These are phyloP conservation scores for Arctopsyche grandis DNA, from an alignment of 1,140 invertebrate genomes.

Conservation along the genomic window DNA sequence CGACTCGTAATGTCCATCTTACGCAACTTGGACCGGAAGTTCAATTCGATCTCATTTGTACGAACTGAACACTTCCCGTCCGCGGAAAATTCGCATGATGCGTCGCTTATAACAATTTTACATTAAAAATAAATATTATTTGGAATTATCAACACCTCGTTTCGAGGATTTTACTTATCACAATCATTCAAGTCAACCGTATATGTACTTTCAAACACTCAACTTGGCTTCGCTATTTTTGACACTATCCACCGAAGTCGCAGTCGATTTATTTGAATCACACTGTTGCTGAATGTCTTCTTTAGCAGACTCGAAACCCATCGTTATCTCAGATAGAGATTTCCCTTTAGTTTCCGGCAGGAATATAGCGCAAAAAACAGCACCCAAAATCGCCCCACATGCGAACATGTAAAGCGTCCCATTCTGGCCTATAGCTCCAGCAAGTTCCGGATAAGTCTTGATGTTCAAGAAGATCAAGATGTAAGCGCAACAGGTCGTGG, in stretches of 20 bases:
- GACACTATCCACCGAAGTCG: background rate
- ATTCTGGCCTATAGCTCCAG: conserved; percentile 70
- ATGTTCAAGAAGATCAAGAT: conserved; percentile 76
- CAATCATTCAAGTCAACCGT: background rate
- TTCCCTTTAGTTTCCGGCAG: conserved; percentile 86
- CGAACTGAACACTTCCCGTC: too few species aligned
- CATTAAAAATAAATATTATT: background rate
- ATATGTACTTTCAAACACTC: conserved; percentile 33
- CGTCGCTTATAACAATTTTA: background rate
- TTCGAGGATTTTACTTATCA: background rate
- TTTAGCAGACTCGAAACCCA: conserved; percentile 64
- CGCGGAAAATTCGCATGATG: too few species aligned
- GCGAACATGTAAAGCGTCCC: conserved; percentile 82
- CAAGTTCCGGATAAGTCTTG: conserved; percentile 75
- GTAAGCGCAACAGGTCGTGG: conserved; percentile 77
- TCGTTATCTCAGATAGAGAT: conserved; percentile 81
- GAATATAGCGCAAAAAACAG: conserved; percentile 73
- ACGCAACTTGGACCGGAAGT: too few species aligned
- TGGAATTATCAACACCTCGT: background rate
- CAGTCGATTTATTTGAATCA: conserved; percentile 45
- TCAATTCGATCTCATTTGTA: too few species aligned
- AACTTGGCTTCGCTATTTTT: conserved; percentile 44
- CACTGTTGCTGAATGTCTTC: background rate
- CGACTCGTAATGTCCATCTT: too few species aligned
- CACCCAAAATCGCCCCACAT: conserved; percentile 72